Evolutionary conservation across 2,797 vertebrate species (phyloP).

Genomic region (Dicrostonyx torquatus): DNA sequence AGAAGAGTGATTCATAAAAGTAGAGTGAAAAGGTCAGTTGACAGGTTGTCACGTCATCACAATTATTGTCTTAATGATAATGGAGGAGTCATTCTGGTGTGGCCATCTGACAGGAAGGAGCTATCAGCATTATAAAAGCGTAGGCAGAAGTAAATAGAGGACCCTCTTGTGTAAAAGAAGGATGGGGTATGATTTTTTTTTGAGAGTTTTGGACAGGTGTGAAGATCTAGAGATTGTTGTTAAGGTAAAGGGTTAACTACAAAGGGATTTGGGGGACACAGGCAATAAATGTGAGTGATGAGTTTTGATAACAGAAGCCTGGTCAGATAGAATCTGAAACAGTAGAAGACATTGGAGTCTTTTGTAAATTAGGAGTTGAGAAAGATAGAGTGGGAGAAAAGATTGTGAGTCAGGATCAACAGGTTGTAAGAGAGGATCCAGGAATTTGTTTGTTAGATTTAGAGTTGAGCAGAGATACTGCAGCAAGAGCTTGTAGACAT

Average conservation of each 20-base stretch:
- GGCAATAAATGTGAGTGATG: neutral
- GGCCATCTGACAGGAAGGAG: neutral
- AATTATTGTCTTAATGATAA: neutral
- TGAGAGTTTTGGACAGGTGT: neutral
- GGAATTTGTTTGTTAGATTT: neutral
- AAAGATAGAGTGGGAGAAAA: neutral
- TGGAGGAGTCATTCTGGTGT: neutral
- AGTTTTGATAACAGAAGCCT: neutral
- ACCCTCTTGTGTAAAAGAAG: neutral
- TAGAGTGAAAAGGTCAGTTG: neutral
- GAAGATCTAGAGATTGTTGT: neutral
- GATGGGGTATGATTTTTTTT: neutral
- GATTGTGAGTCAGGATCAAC: neutral
- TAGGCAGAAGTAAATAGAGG: neutral
- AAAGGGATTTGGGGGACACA: neutral
- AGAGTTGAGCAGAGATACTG: neutral
- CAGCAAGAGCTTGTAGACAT: neutral
- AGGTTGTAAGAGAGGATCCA: neutral
- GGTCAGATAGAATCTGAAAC: neutral
- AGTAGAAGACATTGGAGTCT: neutral
- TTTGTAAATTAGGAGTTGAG: neutral
- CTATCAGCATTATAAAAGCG: too few relatives aligned
- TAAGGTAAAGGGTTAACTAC: neutral
- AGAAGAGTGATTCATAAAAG: neutral
- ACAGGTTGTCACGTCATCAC: too few relatives aligned